Evolutionary conservation across 2,797 vertebrate species (phyloP), one percentile per base, ranked within the genome.

Genomic region (Spondyliosoma cantharus): DNA sequence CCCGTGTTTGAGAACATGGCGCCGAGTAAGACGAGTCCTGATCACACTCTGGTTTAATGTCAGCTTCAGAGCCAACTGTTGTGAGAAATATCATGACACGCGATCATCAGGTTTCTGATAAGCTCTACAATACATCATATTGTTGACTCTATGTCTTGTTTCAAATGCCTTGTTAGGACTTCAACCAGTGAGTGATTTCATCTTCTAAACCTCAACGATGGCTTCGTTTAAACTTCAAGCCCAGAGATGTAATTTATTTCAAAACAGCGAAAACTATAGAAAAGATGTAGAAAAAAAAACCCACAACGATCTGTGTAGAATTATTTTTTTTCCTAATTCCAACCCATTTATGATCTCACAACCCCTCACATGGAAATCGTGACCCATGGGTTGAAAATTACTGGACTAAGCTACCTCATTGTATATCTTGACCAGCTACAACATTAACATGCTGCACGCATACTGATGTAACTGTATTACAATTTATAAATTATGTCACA

Each of bases 1-100:
- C 61, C 32, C 1, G 66, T 72, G 67, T 84, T 66, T 74, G 53
- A 80, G 82, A 59, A 79, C 16, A 71, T 9, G 17, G 45, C 22
- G 42, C 57, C 17, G 22, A 53, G 67, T 64, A 80, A 78, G 67
- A 78, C 0, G 27, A 85, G 45, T 62, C 43, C 78, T 45, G 22
- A 74, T 70, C 56, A 69, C 54, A 48, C 52, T 64, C 5, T 22
- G 60, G 60, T 59, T 78, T 48, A 75, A 73, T 73, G 63, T 63
- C 57, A 50, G 45, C 65, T 63, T 72, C 50, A 71, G 29, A 76
- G 74, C 45, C 62, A 71, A 54, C 45, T 19, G 9, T 32, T 19
- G 56, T 52, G 57, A 78, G 59, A 74, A 37, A 67, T 42, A 52
- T 0, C 7, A 17, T 32, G 42, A 50, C 22, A 27, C 14, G 15